These are phyloP conservation scores for Borostomias antarcticus DNA, from an alignment of 2,797 vertebrate species.

Conservation along the genomic window DNA sequence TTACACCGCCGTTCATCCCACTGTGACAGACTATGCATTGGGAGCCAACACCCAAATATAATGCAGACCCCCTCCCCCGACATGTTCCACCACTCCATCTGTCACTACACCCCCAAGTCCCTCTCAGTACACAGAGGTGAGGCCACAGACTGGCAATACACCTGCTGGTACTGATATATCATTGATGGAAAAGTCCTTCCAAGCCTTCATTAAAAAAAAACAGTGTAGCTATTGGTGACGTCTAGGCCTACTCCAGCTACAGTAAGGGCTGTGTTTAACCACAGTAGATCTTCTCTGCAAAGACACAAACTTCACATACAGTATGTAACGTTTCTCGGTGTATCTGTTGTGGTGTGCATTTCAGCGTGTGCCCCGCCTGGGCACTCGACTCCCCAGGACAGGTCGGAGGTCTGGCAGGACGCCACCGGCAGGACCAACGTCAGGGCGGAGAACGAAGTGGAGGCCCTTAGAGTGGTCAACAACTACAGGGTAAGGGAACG, in stretches of 20 bases:
- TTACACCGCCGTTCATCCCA: slow-evolving; percentile 60
- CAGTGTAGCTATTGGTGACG: too few species aligned
- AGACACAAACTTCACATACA: too few species aligned
- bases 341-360: background rate
- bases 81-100: slow-evolving; percentile 66
- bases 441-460: slow-evolving; percentile 82
- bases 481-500: slow-evolving; percentile 80
- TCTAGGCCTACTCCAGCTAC: too few species aligned
- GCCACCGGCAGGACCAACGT: slow-evolving; percentile 80
- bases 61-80: slow-evolving; percentile 67
- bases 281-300: too few species aligned
- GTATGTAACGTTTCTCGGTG: background rate
- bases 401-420: slow-evolving; percentile 78
- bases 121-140: slow-evolving; percentile 72
- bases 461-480: slow-evolving; percentile 85
- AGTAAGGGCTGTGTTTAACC: too few species aligned
- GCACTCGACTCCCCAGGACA: slow-evolving; percentile 53
- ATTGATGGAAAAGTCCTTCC: too few species aligned
- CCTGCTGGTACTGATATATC: too few species aligned
- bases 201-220: too few species aligned
- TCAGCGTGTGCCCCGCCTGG: slow-evolving; percentile 25
- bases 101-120: slow-evolving; percentile 72
- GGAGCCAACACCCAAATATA: slow-evolving; percentile 72
- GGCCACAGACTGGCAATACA: background rate
- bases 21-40: slow-evolving; percentile 66